Conservation (phyloP, 2,113 vertebrate species). For the Stegastes partitus region DNA sequence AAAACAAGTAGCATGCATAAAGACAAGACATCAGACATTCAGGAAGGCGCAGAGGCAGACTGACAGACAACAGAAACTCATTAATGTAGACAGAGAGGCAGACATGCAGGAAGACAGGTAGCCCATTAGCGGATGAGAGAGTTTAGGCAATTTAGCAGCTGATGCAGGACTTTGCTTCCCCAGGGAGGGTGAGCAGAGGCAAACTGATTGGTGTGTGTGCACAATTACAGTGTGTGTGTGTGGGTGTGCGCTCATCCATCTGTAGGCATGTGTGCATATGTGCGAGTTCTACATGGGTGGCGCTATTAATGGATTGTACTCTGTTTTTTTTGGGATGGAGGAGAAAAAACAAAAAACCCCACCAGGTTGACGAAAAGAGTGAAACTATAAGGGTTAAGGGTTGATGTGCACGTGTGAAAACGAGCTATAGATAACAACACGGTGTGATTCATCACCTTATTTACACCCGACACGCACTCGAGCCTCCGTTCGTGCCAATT, state of each 20-base stretch:
- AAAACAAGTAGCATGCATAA: conserved; percentile 31
- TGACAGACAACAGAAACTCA: conserved; percentile 58
- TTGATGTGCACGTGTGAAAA: conserved; percentile 42
- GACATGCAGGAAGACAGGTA: conserved; percentile 63
- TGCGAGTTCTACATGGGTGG: conserved; percentile 47
- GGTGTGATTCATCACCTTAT: conserved; percentile 70
- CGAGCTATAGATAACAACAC: conserved; percentile 57
- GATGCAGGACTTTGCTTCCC: conserved; percentile 67
- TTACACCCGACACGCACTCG: conserved; percentile 63
- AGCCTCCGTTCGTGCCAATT: conserved; percentile 62
- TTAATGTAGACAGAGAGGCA: conserved; percentile 62
- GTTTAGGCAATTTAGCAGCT: conserved; percentile 76
- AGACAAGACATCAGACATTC: conserved; percentile 60
- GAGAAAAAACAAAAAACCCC: conserved; percentile 16
- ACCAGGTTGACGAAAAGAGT: conserved; percentile 25
- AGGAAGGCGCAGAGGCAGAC: conserved; percentile 51
- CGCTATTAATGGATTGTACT: conserved; percentile 43
- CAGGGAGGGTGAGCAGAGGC: conserved; percentile 24
- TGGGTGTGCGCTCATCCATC: conserved; percentile 20
- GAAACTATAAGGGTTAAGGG: neutral
- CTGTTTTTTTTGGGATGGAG: conserved; percentile 42
- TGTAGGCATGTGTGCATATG: conserved; percentile 18
- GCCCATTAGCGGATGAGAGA: conserved; percentile 74
- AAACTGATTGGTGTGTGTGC: conserved; percentile 36
- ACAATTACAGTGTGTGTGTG: conserved; percentile 4